These are phyloP conservation scores for Lissonota sp. DNA, from an alignment of 2,888 invertebrate species.

Conservation along the genomic window DNA sequence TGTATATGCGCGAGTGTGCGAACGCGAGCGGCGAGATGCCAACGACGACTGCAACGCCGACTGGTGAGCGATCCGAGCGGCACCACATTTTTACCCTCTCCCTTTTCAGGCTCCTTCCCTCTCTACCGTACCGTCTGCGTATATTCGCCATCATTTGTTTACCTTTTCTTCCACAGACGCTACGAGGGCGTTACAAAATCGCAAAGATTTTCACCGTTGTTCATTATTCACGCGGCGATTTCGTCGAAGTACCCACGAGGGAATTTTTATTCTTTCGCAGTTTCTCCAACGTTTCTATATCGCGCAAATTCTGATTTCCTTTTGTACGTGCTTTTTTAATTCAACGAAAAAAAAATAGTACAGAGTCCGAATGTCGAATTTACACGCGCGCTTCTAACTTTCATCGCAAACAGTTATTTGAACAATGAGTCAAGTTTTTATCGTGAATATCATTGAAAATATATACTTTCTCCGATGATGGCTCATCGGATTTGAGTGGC, in stretches of 20 bases:
- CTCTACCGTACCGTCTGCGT: conserved; percentile 17
- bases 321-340: conserved; percentile 25
- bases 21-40: conserved; percentile 69
- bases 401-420: neutral
- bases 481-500: neutral
- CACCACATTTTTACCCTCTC: conserved; percentile 48
- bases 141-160: conserved; percentile 4
- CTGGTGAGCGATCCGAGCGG: conserved; percentile 61
- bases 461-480: neutral
- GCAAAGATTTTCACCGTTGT: conserved; percentile 27
- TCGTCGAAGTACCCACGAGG: conserved; percentile 50
- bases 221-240: conserved; percentile 63
- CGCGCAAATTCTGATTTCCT: neutral
- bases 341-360: conserved; percentile 5
- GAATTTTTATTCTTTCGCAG: conserved; percentile 21
- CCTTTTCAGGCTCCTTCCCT: conserved; percentile 9
- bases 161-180: neutral
- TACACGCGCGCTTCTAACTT: too few species aligned
- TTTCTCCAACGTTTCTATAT: conserved; percentile 12
- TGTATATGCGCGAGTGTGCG: conserved; percentile 52
- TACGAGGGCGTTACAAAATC: neutral
- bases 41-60: conserved; percentile 72
- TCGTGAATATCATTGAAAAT: too few species aligned
- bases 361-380: conserved; percentile 12
- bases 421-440: conserved; percentile 25